Percentiles rank a stretch among this genome's conserved stretches.
These are phyloP conservation scores for Rhombomys opimus DNA, from an alignment of 2,113 vertebrate genomes.

Conservation along the genomic window DNA sequence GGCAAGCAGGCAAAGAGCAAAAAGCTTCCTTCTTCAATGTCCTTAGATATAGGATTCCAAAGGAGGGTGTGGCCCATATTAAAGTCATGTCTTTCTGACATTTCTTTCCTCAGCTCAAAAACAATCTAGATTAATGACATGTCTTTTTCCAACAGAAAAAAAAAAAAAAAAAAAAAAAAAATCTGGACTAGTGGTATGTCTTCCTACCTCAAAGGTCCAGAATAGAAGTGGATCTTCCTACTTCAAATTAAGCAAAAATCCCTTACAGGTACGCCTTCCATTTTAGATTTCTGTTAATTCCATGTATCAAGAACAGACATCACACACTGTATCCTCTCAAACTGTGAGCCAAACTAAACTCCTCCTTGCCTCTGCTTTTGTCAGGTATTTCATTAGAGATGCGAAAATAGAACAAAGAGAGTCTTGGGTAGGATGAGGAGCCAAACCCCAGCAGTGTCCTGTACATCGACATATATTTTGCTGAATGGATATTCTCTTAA, in stretches of 20 bases:
- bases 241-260: background rate
- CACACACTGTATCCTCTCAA: background rate
- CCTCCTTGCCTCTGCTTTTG: background rate
- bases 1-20: background rate
- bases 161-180: background rate
- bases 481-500: background rate
- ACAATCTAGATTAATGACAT: background rate
- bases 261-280: background rate
- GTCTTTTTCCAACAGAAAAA: background rate
- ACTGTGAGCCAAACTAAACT: background rate
- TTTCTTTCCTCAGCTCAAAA: background rate
- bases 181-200: background rate
- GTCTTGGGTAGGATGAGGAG: background rate
- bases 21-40: background rate
- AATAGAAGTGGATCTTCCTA: background rate
- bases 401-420: background rate
- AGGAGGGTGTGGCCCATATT: background rate
- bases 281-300: background rate
- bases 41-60: background rate
- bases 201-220: background rate
- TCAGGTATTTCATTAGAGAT: background rate
- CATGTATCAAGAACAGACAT: background rate
- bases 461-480: background rate
- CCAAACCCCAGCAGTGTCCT: fast-evolving
- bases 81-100: background rate